Evolutionary conservation across 2,113 vertebrate species (phyloP).

Genomic region (Onychostoma macrolepis): DNA sequence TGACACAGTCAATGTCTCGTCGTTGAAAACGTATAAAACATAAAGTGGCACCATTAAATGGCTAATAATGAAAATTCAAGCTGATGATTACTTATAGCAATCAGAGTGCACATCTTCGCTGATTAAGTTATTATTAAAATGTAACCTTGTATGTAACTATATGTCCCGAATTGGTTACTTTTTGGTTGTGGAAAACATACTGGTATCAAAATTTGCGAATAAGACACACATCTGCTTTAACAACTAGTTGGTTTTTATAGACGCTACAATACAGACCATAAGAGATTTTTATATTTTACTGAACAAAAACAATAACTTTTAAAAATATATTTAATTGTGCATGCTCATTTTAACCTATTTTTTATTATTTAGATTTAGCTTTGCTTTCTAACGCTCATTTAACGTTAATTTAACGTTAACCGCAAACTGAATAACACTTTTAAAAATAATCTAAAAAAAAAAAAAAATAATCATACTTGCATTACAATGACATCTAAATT

Average conservation of each 20-base stretch:
- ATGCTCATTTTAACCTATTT: background rate
- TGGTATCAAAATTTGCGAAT: background rate
- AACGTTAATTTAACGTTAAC: background rate
- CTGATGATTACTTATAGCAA: background rate
- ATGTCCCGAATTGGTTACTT: background rate
- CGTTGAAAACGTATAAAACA: background rate
- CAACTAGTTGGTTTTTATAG: background rate
- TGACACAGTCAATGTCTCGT: conserved; percentile 37
- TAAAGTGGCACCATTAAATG: conserved; percentile 10
- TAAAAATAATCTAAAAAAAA: no score
- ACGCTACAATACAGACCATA: background rate
- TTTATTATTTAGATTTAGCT: background rate
- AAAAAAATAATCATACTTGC: no score
- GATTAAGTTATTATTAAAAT: background rate
- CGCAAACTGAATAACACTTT: background rate
- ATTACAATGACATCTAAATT: background rate
- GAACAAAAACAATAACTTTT: background rate
- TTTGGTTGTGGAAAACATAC: background rate
- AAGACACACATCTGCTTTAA: background rate
- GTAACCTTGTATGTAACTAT: background rate
- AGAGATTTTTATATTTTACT: background rate
- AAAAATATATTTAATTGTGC: background rate
- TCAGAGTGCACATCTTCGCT: background rate
- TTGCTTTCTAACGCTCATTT: background rate
- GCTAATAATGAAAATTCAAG: background rate